phyloP scores from a whole-genome alignment of 2,888 invertebrate genomes.

The Ommatoiulus sabulosus region DNA sequence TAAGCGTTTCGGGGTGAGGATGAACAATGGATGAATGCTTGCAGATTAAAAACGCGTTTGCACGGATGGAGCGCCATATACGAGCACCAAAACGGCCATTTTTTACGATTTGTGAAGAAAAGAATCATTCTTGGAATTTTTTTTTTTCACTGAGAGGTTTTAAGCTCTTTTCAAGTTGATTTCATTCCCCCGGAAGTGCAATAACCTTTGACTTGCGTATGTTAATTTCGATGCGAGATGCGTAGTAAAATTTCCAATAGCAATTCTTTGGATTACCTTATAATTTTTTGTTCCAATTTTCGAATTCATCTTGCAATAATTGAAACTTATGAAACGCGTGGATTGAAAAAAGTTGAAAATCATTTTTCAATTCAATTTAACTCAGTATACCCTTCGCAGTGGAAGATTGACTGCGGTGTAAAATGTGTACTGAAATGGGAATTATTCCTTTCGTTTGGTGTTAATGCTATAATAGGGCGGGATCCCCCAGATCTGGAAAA shows the following conservation, averaged over 20 bases:
- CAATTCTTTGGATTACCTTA: background rate
- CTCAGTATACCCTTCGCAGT: too few relatives aligned
- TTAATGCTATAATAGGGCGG: too few relatives aligned
- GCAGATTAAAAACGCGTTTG: constrained; percentile 25
- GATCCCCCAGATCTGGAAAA: too few relatives aligned
- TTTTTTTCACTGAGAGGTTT: background rate
- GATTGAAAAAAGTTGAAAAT: too few relatives aligned
- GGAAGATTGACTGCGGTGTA: too few relatives aligned
- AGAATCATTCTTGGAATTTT: background rate
- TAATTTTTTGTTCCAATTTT: too few relatives aligned
- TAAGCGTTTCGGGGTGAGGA: background rate
- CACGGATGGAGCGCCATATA: background rate
- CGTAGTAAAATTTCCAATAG: too few relatives aligned
- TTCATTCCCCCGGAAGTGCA: background rate
- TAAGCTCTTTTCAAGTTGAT: background rate
- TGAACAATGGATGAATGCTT: constrained; percentile 23
- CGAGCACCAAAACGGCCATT: background rate
- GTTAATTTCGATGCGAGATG: background rate
- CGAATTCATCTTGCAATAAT: too few relatives aligned
- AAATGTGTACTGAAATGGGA: too few relatives aligned
- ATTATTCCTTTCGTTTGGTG: too few relatives aligned
- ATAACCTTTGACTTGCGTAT: background rate
- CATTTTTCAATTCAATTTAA: too few relatives aligned
- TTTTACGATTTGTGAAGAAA: constrained; percentile 10
- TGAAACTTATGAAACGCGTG: too few relatives aligned